A percentile compares a stretch with the other conserved stretches of the same genome.
These are phyloP conservation scores for Cynopterus sphinx DNA, from an alignment of 2,797 vertebrate genomes.

Conservation along the genomic window DNA sequence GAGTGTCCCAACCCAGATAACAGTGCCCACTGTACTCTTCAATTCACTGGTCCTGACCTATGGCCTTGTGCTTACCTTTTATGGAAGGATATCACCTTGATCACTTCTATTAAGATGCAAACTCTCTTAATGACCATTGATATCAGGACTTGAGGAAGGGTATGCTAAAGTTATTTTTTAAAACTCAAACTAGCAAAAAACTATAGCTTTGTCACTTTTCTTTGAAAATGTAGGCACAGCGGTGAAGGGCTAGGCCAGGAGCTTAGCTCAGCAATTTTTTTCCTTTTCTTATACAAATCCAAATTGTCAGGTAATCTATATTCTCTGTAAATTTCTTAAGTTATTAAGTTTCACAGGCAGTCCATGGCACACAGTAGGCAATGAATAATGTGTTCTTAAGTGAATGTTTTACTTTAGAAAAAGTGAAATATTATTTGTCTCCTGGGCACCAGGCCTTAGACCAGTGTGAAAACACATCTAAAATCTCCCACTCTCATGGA, in stretches of 20 bases:
- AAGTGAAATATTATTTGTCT: background rate
- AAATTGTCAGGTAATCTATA: background rate
- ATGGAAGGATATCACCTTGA: background rate
- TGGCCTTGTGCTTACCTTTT: background rate
- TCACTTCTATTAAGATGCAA: background rate
- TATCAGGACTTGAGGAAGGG: background rate
- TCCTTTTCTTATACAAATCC: background rate
- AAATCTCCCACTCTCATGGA: too few relatives aligned
- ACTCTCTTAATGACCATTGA: too few relatives aligned
- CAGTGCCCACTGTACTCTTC: background rate
- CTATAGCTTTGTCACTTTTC: background rate
- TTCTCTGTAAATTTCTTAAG: background rate
- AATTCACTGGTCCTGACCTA: accelerated
- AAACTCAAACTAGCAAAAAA: background rate
- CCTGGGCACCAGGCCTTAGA: background rate
- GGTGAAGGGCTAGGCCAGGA: background rate
- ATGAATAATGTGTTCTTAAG: background rate
- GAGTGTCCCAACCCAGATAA: background rate
- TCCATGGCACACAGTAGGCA: background rate
- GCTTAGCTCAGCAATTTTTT: background rate
- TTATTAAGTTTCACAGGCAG: background rate
- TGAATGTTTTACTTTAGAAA: background rate
- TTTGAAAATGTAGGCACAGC: background rate
- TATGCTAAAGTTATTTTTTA: background rate
- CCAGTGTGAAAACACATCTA: background rate